These are phyloP conservation scores for Smittia aterrima DNA, from an alignment of 2,888 invertebrate species.

Conservation along the genomic window DNA sequence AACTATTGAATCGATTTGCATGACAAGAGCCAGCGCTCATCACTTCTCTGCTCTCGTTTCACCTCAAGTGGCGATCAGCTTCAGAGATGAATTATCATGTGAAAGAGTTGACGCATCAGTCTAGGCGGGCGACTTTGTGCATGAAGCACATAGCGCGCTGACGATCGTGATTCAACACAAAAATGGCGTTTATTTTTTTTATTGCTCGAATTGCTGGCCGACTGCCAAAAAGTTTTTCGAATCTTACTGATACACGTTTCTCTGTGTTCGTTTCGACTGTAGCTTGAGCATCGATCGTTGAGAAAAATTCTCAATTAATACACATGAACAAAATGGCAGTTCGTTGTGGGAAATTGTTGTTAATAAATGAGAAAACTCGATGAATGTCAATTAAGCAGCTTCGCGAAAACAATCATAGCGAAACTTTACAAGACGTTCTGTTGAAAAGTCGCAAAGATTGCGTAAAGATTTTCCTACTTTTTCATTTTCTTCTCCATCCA, in stretches of 20 bases:
- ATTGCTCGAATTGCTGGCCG: conserved; percentile 6
- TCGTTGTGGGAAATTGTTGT: neutral
- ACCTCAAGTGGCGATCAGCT: neutral
- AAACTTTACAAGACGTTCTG: neutral
- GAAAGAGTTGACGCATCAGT: neutral
- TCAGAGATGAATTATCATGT: neutral
- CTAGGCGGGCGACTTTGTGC: neutral
- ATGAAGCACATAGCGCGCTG: neutral
- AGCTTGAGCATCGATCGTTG: neutral
- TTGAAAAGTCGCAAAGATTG: neutral
- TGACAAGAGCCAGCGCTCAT: no score
- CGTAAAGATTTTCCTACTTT: neutral
- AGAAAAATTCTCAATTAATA: neutral
- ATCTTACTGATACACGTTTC: neutral
- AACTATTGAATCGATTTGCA: neutral
- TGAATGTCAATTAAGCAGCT: neutral
- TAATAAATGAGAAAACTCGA: neutral
- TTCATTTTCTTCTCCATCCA: neutral
- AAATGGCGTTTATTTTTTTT: conserved; percentile 38
- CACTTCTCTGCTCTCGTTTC: neutral
- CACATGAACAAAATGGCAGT: conserved; percentile 31
- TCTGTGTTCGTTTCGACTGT: neutral
- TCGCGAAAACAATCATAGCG: neutral
- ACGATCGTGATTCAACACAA: conserved; percentile 37
- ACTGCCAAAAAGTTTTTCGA: conserved; percentile 30